phyloP scores from a whole-genome alignment of 2,113 vertebrate genomes.

The Calyptommatus sinebrachiatus region DNA sequence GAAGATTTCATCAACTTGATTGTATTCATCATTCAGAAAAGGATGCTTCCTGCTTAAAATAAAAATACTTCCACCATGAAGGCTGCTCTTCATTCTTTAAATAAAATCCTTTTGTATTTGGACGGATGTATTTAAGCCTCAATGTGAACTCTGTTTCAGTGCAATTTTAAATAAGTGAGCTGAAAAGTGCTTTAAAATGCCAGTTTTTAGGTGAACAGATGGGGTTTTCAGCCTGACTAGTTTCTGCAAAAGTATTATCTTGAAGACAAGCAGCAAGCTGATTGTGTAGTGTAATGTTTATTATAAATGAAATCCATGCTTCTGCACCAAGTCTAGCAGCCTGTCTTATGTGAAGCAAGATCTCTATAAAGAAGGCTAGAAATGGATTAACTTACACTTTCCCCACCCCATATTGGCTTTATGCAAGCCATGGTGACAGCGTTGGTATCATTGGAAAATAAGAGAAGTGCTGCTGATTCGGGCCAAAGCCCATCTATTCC shows the following conservation, averaged over 20 bases:
- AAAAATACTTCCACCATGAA: neutral
- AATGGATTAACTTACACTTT: slow-evolving; percentile 6
- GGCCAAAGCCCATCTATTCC: too few relatives aligned
- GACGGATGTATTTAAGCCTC: neutral
- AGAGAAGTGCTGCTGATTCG: too few relatives aligned
- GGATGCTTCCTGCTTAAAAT: neutral
- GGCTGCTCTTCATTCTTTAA: neutral
- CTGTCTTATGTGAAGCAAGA: neutral
- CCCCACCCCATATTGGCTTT: neutral
- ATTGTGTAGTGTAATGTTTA: neutral
- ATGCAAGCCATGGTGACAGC: neutral
- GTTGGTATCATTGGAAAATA: neutral
- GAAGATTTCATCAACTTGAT: neutral
- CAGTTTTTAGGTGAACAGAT: neutral
- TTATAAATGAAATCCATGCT: slow-evolving; percentile 4
- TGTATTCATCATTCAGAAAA: neutral
- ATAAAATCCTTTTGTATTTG: neutral
- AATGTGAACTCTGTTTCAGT: neutral
- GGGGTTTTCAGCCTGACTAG: neutral
- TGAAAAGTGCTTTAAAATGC: neutral
- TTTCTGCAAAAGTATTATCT: neutral
- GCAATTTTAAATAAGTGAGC: slow-evolving; percentile 3
- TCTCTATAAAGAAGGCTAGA: slow-evolving; percentile 1
- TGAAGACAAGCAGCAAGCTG: neutral
- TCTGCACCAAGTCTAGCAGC: neutral